A percentile compares a stretch with the other conserved stretches of the same genome.
These are phyloP conservation scores for Epinotia bilunana DNA, from an alignment of 2,888 invertebrate genomes.

Conservation along the genomic window DNA sequence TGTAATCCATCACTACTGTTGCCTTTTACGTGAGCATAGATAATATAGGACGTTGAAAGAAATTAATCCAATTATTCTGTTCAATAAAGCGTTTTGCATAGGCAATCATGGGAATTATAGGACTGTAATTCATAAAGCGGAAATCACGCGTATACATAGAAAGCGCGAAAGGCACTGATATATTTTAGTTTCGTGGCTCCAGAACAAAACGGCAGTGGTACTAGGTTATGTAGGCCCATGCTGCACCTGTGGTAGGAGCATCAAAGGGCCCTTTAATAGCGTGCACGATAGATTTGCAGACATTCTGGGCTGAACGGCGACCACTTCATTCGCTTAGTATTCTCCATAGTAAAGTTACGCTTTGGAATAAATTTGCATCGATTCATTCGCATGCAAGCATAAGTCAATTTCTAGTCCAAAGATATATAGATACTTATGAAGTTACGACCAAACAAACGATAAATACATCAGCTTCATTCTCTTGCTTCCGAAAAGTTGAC, in stretches of 20 bases:
- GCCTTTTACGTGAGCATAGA: background rate
- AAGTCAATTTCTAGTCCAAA: slow-evolving; percentile 27
- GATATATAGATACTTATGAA: background rate
- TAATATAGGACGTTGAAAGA: background rate
- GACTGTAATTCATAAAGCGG: background rate
- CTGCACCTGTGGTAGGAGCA: too few species aligned
- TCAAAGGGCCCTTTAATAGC: too few species aligned
- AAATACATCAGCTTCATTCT: slow-evolving; percentile 26
- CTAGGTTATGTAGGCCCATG: too few species aligned
- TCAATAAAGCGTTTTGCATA: background rate
- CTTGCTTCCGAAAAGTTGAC: slow-evolving; percentile 6
- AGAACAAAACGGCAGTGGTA: background rate
- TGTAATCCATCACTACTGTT: background rate
- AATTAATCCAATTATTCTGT: background rate
- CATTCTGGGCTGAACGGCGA: background rate
- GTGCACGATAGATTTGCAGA: background rate
- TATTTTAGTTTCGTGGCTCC: background rate
- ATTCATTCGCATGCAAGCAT: slow-evolving; percentile 3
- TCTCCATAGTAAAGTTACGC: background rate
- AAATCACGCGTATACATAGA: background rate
- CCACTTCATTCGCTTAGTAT: background rate
- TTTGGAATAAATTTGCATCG: slow-evolving; percentile 8
- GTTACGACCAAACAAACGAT: slow-evolving; percentile 2
- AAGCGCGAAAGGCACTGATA: background rate
- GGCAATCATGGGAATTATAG: background rate